Conservation (phyloP, 2,113 vertebrate species). For the Aphyosemion australe region DNA sequence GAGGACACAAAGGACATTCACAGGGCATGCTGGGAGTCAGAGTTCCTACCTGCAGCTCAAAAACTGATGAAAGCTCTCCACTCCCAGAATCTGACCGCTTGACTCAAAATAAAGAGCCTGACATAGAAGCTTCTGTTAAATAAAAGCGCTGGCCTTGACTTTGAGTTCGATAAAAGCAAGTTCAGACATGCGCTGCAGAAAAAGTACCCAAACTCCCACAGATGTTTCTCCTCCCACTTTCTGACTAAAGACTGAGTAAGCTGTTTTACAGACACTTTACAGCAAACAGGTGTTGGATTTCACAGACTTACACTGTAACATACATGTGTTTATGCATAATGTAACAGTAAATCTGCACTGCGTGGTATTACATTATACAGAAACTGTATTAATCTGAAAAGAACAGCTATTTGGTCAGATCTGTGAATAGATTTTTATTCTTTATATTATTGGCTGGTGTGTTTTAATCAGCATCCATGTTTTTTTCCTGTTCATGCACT, state of each 20-base stretch:
- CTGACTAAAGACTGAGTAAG: not conserved
- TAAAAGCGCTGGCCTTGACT: not conserved
- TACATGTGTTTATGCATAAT: constrained; percentile 9
- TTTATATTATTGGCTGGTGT: not conserved
- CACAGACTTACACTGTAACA: not conserved
- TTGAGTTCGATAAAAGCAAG: not conserved
- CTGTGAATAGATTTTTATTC: not conserved
- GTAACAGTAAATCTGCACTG: not conserved
- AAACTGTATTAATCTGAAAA: too few species aligned
- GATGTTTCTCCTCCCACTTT: not conserved
- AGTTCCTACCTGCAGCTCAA: constrained; percentile 89
- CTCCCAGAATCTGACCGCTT: constrained; percentile 44
- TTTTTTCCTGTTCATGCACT: constrained; percentile 23
- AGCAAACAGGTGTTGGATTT: not conserved
- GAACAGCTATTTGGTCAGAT: not conserved
- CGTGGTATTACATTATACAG: too few species aligned
- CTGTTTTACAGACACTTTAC: constrained; percentile 29
- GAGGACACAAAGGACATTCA: constrained; percentile 78
- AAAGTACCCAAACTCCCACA: not conserved
- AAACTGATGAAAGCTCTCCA: constrained; percentile 83
- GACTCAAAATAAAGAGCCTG: constrained; percentile 5
- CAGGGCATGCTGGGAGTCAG: constrained; percentile 87
- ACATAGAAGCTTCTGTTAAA: not conserved
- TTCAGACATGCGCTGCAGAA: constrained; percentile 3
- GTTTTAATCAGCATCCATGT: not conserved